phyloP scores from a whole-genome alignment of 2,113 vertebrate species.

The Rhinoptilus africanus region DNA sequence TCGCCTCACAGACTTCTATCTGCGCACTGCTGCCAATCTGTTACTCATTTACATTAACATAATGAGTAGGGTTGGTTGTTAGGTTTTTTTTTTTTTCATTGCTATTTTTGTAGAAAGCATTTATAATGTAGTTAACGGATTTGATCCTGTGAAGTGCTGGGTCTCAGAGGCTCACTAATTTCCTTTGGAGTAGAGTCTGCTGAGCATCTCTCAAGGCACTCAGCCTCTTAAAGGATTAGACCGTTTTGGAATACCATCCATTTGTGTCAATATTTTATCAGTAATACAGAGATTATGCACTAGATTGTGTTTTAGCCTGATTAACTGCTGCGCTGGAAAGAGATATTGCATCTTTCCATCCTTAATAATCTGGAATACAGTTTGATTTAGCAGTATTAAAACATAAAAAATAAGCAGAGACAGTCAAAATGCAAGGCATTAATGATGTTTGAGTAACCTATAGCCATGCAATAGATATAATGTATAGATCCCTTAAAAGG shows the following conservation, averaged over 20 bases:
- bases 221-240: neutral
- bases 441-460: neutral
- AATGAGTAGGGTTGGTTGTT: neutral
- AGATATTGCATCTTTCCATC: neutral
- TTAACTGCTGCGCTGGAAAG: neutral
- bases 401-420: neutral
- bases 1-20: neutral
- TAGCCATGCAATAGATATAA: neutral
- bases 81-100: neutral
- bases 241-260: neutral
- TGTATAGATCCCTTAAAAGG: neutral
- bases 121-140: neutral
- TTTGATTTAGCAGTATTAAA: neutral
- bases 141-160: neutral
- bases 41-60: neutral
- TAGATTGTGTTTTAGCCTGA: neutral
- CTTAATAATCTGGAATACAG: neutral
- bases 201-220: neutral
- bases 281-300: constrained; percentile 5
- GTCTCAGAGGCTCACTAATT: neutral
- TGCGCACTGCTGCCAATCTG: neutral
- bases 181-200: neutral
- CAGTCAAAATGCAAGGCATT: neutral
- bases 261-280: constrained; percentile 8
- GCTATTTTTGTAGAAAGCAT: neutral